Evolutionary conservation across 2,113 vertebrate species (phyloP), one percentile per base, ranked within the genome.

Genomic region (Protomyctophum bolini): DNA sequence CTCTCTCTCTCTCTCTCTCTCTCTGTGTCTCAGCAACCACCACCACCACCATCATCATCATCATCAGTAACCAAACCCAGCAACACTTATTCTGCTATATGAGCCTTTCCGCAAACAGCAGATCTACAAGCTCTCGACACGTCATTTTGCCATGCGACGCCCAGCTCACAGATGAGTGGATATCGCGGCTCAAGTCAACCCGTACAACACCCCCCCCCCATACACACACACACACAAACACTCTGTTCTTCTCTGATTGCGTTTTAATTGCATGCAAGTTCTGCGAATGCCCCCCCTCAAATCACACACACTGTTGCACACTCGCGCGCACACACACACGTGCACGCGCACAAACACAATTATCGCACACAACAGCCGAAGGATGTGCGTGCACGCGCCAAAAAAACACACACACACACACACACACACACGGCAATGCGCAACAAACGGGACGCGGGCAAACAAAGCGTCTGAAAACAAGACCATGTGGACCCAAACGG

Each of bases 171-270:
- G 4, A 41, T 41, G 4, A 6, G 3, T 41, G 33, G 3, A 41
- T 4, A 41, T 41, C 33, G 5, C 3, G 3, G 33, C 5, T 41
- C 33, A 41, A 41, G 1, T 41, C 33, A 51, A 50, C 15, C 62
- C 21, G 21, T 21, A 21, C 21, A 21, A 21, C 21, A 1, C 49
- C 7, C 63, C 21, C 12, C 8, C 28, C 8, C 33, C 58, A 29
- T 33, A 9, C 58, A 3, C 58, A 51, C 58, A 28, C 7, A 6
- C 11, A 63, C 56, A 46, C 66, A 21, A 47, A 21, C 72, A 73
- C 81, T 61, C 77, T 73, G 74, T 60, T 63, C 80, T 80, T 79
- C 70, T 64, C 69, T 82, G 73, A 84, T 84, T 69, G 75, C 65
- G 58, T 82, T 77, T 83, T 72, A 76, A 84, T 79, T 84, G 75